Evolutionary conservation across 2,797 vertebrate genomes (phyloP).

Genomic region (Alosa sapidissima): DNA sequence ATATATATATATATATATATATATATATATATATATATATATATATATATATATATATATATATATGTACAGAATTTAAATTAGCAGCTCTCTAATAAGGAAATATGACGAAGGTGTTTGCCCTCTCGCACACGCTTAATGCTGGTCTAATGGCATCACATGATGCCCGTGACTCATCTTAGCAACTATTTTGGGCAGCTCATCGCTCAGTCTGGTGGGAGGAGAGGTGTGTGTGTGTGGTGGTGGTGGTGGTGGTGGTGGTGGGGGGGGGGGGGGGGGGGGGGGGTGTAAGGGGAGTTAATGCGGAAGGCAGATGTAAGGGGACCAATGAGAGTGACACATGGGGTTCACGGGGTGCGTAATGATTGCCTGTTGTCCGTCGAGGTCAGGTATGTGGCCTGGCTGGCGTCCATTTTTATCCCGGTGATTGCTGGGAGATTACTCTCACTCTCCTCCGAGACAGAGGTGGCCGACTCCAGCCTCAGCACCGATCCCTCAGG

Average conservation of each 20-base stretch:
- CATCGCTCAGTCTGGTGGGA: neutral
- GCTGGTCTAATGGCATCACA: neutral
- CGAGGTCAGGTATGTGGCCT: neutral
- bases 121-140: neutral
- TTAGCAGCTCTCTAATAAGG: neutral
- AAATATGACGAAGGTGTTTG: neutral
- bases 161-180: neutral
- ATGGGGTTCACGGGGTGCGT: slow-evolving; percentile 60
- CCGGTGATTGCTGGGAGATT: neutral
- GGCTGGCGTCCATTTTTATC: neutral
- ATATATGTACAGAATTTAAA: neutral
- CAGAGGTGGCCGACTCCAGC: too few relatives aligned
- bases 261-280: too few relatives aligned
- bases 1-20: too few relatives aligned
- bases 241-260: neutral
- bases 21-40: too few relatives aligned
- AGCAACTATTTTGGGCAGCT: slow-evolving; percentile 42
- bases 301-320: slow-evolving; percentile 59
- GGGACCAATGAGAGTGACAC: slow-evolving; percentile 69
- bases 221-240: neutral
- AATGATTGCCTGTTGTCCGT: slow-evolving; percentile 59
- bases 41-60: slow-evolving; percentile 33
- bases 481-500: too few relatives aligned
- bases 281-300: slow-evolving; percentile 52
- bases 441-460: neutral